Percentiles rank a stretch among this genome's conserved stretches.
These are phyloP conservation scores for Seira sanloemensis DNA, from an alignment of 2,888 invertebrate genomes.

Conservation along the genomic window DNA sequence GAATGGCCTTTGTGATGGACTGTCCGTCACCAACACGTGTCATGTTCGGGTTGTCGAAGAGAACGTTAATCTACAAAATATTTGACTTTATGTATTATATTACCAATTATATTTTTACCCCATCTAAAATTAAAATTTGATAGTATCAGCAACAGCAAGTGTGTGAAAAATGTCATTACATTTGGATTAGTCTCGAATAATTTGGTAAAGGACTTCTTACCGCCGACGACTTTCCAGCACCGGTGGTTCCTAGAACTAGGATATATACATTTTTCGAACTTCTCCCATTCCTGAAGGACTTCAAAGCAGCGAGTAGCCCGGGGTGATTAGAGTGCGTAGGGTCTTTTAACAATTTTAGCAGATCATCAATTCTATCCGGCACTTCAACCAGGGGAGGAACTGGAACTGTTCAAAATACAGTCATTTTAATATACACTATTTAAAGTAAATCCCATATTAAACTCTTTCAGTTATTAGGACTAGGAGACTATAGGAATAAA, in stretches of 20 bases:
- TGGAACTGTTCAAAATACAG: neutral
- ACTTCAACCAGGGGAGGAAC: conserved; percentile 42
- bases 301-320: conserved; percentile 41
- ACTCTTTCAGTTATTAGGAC: neutral
- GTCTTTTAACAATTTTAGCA: neutral
- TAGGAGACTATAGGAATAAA: neutral
- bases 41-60: conserved; percentile 55
- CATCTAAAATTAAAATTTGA: neutral
- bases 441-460: neutral
- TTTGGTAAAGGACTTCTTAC: too few relatives aligned
- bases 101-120: neutral
- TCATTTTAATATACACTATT: neutral
- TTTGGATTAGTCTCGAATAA: too few relatives aligned
- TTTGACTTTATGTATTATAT: neutral
- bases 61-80: conserved; percentile 43
- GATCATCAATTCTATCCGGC: conserved; percentile 21
- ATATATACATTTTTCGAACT: conserved; percentile 64
- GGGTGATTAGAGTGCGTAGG: conserved; percentile 19
- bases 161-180: too few relatives aligned
- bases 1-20: conserved; percentile 54
- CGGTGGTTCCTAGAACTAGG: conserved; percentile 45
- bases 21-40: conserved; percentile 27
- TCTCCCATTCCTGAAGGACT: conserved; percentile 31
- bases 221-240: conserved; percentile 60
- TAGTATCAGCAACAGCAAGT: too few relatives aligned